phyloP scores from a whole-genome alignment of 2,113 vertebrate genomes.

The Cyanocitta stelleri region DNA sequence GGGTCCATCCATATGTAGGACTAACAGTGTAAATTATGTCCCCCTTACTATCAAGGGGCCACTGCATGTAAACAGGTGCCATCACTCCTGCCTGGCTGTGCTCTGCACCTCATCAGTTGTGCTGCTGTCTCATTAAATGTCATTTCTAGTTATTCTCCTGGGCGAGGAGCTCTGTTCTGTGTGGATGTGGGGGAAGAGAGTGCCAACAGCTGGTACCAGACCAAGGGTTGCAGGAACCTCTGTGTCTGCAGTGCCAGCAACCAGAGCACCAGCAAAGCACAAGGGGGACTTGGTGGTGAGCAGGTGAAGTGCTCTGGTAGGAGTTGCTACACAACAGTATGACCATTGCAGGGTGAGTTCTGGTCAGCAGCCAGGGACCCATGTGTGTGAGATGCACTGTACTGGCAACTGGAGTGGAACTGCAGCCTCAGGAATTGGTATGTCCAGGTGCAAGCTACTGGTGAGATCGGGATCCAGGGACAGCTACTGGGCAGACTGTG shows the following conservation, averaged over 20 bases:
- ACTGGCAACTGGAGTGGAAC: background rate
- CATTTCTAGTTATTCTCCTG: background rate
- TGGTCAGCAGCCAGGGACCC: background rate
- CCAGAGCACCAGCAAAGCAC: background rate
- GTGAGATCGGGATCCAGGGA: background rate
- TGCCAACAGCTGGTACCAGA: background rate
- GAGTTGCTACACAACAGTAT: background rate
- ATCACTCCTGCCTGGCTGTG: background rate
- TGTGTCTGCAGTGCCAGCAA: background rate
- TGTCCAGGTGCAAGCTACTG: background rate
- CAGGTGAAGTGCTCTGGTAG: background rate
- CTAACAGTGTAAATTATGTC: background rate
- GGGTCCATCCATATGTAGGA: background rate
- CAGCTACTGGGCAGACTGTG: background rate
- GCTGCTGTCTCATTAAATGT: background rate
- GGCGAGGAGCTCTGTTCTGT: background rate
- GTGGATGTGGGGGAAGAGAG: background rate
- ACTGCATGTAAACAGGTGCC: background rate
- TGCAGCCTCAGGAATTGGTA: background rate
- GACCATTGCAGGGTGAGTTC: background rate
- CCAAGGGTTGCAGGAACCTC: background rate
- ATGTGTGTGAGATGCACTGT: accelerated
- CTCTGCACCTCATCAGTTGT: background rate
- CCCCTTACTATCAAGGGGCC: no score
- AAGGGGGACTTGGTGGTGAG: background rate